Evolutionary conservation across 2,113 vertebrate species (phyloP).

Genomic region (Rhinichthys klamathensis): DNA sequence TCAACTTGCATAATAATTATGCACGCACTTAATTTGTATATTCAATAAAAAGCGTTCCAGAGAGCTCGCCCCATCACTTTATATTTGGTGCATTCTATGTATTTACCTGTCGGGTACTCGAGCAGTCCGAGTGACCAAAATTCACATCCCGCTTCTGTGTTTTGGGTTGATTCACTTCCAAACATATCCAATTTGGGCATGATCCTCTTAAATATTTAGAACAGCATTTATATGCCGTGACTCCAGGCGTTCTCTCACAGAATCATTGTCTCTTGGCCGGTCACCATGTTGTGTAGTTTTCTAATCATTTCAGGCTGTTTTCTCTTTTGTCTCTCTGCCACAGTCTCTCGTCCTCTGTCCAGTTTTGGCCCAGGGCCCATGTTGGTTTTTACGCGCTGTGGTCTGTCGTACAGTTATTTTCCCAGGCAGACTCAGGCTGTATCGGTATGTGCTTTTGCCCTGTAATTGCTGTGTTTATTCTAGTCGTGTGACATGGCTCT

Average conservation of each 20-base stretch:
- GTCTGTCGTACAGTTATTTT: constrained; percentile 27
- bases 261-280: background rate
- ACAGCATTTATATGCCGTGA: background rate
- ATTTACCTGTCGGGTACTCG: background rate
- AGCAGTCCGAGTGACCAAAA: background rate
- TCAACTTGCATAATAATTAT: too few relatives aligned
- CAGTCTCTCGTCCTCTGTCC: constrained; percentile 13
- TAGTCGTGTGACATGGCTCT: constrained; percentile 11
- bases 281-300: constrained; percentile 21
- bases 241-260: background rate
- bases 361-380: constrained; percentile 8
- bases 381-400: constrained; percentile 22
- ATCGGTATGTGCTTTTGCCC: background rate
- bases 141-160: background rate
- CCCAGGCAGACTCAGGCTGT: constrained; percentile 25
- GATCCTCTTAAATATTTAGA: constrained; percentile 25
- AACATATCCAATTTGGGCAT: constrained; percentile 5
- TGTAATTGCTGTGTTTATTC: constrained; percentile 38
- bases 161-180: constrained; percentile 6
- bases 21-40: too few relatives aligned
- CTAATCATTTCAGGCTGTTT: constrained; percentile 5
- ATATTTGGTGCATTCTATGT: background rate
- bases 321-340: constrained; percentile 11
- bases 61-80: background rate
- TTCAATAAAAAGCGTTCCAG: background rate